Base-by-base conservation (phyloP, 1,140 invertebrate genomes). In the Dermatophagoides farinae region DNA sequence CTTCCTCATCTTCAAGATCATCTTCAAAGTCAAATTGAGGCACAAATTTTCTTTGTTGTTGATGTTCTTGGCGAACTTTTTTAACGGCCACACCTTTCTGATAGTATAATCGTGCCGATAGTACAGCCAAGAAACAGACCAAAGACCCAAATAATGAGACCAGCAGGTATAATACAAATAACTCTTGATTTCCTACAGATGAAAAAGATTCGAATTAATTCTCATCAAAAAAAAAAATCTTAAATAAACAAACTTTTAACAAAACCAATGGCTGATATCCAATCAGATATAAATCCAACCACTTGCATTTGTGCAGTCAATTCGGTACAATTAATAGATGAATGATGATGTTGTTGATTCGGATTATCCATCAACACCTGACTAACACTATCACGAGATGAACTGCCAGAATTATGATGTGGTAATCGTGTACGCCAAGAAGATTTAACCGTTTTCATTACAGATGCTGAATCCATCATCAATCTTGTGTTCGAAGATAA, bases 121-220 rank as follows among this genome's bases (percentile, higher is more conserved):
- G 74, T 53, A 85, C 71, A 10, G 77, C 72, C 58, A 86, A 70
- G 53, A 85, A 76, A 9, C 83, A 69, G 25, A 87, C 68, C 31
- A 86, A 70, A 46, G 82, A 82, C 22, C 73, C 76, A 47, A 78
- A 76, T 25, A 84, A 71, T 62, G 82, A 82, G 62, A 86, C 73
- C 37, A 82, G 79, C 65, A 86, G 72, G 74, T 86, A 86, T 49
- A 87, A 72, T 67, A 83, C 80, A 65, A 84, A 80, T 62, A 82
- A 83, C 67, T 86, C 83, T 67, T 80, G 77, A 69, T 86, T 83
- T 66, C 79, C 84, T 87, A 77, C 38, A 71, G 71, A 67, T 63
- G 66, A 64, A 66, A 69, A 61, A 64, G 62, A n/a, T n/a, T n/a
- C 66, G 65, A 51, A 54, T 51, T 43, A 31, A 20, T 65, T 52